Evolutionary conservation across 2,113 vertebrate genomes (phyloP).

Genomic region (Esox niger): DNA sequence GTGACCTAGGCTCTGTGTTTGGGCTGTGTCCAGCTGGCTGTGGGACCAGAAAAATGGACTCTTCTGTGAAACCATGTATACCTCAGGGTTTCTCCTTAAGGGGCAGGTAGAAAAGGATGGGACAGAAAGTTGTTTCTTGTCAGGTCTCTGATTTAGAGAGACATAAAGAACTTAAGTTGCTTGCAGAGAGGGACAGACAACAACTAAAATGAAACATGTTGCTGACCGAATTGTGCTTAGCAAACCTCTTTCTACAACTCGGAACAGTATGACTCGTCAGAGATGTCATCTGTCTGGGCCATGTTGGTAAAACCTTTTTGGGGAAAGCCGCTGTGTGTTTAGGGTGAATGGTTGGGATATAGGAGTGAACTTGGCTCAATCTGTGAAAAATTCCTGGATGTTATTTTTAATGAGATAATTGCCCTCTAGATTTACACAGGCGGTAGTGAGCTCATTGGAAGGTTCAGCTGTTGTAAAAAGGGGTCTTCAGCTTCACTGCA

Average conservation of each 20-base stretch:
- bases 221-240: conserved; percentile 27
- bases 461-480: conserved; percentile 18
- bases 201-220: conserved; percentile 29
- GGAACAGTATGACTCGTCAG: not conserved
- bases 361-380: not conserved
- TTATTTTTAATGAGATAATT: conserved; percentile 27
- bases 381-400: conserved; percentile 19
- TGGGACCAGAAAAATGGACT: not conserved
- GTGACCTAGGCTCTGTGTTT: conserved; percentile 9
- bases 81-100: not conserved
- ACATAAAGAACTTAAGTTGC: conserved; percentile 8
- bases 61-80: not conserved
- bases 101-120: conserved; percentile 16
- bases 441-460: conserved; percentile 14
- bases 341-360: not conserved
- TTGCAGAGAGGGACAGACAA: conserved; percentile 23
- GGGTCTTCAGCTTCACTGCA: not conserved
- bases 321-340: not conserved
- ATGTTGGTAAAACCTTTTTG: not conserved
- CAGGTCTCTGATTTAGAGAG: not conserved
- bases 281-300: not conserved
- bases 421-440: conserved; percentile 21
- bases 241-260: conserved; percentile 14
- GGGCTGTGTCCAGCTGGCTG: conserved; percentile 24
- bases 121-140: not conserved